These are phyloP conservation scores for Cherax destructor DNA, from an alignment of 1,140 invertebrate genomes.

Conservation along the genomic window DNA sequence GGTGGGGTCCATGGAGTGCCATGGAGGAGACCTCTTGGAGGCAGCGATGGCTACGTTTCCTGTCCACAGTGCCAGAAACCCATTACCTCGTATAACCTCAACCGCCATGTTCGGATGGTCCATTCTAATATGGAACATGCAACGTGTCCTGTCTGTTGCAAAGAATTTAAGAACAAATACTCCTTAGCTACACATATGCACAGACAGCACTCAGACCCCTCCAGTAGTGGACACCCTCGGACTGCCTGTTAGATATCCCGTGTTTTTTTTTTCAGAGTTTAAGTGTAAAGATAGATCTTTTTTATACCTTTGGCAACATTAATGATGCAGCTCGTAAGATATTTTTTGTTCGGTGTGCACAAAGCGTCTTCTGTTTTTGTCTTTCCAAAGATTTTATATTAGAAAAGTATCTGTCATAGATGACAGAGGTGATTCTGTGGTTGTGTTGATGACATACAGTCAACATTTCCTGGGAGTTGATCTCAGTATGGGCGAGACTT, in stretches of 20 bases:
- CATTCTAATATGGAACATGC: constrained; percentile 71
- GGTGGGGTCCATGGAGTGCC: constrained; percentile 22
- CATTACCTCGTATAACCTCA: constrained; percentile 71
- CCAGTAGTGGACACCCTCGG: not conserved
- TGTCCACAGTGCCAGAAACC: constrained; percentile 71
- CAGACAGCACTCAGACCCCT: constrained; percentile 56
- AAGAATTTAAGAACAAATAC: constrained; percentile 72
- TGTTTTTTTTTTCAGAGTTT: not conserved
- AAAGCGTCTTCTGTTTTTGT: not conserved
- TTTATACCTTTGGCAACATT: constrained; percentile 3
- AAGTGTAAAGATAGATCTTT: not conserved
- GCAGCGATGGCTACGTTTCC: constrained; percentile 69
- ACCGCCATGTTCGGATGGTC: constrained; percentile 71
- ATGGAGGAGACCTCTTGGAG: constrained; percentile 48
- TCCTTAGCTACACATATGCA: constrained; percentile 71
- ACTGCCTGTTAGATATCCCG: not conserved
- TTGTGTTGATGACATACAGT: not conserved
- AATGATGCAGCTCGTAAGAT: not conserved
- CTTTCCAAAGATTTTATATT: constrained; percentile 12
- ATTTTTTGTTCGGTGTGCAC: not conserved
- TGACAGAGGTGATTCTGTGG: not conserved
- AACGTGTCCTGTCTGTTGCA: constrained; percentile 66
- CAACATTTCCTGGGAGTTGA: not conserved
- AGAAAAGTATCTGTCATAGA: not conserved
- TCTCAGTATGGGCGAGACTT: constrained; percentile 2